Base-by-base conservation (phyloP, 2,888 invertebrate genomes). In the Apamea monoglypha region DNA sequence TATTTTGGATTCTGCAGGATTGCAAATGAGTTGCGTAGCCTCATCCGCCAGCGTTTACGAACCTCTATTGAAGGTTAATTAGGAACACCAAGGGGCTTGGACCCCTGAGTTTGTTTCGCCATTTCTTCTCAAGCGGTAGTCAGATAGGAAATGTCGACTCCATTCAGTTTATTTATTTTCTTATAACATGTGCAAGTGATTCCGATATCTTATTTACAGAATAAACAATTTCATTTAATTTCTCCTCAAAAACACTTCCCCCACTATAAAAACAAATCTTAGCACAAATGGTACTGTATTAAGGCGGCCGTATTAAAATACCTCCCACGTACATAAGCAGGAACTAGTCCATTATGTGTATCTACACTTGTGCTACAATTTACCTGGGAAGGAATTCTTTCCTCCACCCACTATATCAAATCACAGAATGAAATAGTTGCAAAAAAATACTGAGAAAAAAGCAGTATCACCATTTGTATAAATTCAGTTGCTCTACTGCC, bases 301-400 rank as follows among this genome's bases (percentile, higher is more conserved):
- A 64, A 32, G 36, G 14, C 25, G 25, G 21, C 2, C 18, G 44
- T 16, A n/a, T 63, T 44, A 16, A 80, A 63, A 64, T 25, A 18
- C 36, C 18, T 56, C 53, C 81, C 63, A 64, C 79, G 44, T 29
- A 36, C 32, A 29, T 18, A 21, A 63, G 63, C 63, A 56, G 71
- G 81, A 80, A 80, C 63, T 64, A 40, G 25, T 36, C 56, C 59
- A 67, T 67, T 79, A 56, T 47, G 44, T 63, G n/a, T 53, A 29
- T 14, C 32, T 25, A 36, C 78, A 68, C 79, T 29, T 68, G 61
- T n/a, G 50, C 12, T 63, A 63, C 40, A 47, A 47, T 64, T 81
- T 56, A 72, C 72, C 53, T 56, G 2, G 18, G 21, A 25, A 53
- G 44, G 53, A n/a, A 53, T 53, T 64, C 2, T 36, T 56, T 36